Evolutionary conservation across 2,888 invertebrate genomes (phyloP), one percentile per base, ranked within the genome.

Genomic region (Teinopalpus imperialis): DNA sequence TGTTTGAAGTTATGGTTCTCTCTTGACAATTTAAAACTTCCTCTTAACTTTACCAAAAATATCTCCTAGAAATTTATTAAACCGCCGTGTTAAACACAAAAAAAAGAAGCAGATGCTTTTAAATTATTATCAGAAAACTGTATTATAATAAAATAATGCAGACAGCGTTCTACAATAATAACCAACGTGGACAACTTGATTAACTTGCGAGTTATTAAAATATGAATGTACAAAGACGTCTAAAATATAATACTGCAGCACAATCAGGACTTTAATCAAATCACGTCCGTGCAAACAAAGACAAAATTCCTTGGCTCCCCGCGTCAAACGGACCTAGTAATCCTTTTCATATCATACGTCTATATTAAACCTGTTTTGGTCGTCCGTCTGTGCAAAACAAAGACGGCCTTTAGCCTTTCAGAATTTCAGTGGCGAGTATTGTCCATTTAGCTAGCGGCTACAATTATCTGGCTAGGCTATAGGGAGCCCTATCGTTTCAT

Each of bases 381-480:
- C 49, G 48, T 49, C 39, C 43, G 50, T 55, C 56, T 54, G 55
- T 34, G 39, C 46, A 41, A 59, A 61, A 64, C 65, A 61, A 64
- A 63, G 65, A 59, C 58, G 54, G 53, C 61, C 58, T 55, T 48
- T 48, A 46, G 51, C 53, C 52, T 63, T 66, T 65, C 59, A 58
- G 58, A 54, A 56, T 54, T 57, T 52, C 52, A 51, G 45, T 40
- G 49, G 56, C 56, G 54, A 50, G 56, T 57, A 60, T 66, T 64
- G 68, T 65, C 63, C 66, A 66, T 61, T 66, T 63, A 41, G 60
- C 68, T 54, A 48, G 49, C 63, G 66, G 68, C 67, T 49, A 57
- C 56, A 61, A 55, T 56, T 54, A 55, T 56, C 53, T 56, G 50
- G 46, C 66, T 63, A 66, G 39, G 48, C 20, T 36, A 51, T 42